Evolutionary conservation across 2,888 invertebrate species (phyloP), one percentile per base, ranked within the genome.

Genomic region (Macrophya annulata): DNA sequence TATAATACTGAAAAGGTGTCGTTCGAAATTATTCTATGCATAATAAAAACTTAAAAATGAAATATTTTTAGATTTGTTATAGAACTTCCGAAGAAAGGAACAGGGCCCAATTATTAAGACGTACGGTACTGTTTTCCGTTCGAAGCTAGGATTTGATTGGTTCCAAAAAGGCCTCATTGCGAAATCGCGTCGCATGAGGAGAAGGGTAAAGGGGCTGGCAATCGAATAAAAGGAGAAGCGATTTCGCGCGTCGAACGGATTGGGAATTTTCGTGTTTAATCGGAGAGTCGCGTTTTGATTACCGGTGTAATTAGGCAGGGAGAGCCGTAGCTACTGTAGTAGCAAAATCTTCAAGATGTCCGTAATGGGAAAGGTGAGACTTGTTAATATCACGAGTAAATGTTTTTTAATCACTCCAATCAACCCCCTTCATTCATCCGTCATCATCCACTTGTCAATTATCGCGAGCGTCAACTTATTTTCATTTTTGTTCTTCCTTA

Each of bases 341-440:
- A 48, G 83, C 48, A 45, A 51, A 83, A 83, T 83, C 83, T 65
- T 86, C 90, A 89, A 90, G 84, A 93, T 93, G 93, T 93, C 93
- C 89, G 93, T 93, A 85, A 93, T 93, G 92, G 93, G 93, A 87
- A 93, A 93, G 92, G 93, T 93, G 86, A 92, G 91, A 55, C 48
- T 40, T 25, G 83, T 68, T 43, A 77, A 45, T 81, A 43, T 25
- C 45, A 59, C 71, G 71, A 59, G 71, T 59, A n/a, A 85, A 83
- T 51, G 43, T 77, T 72, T 85, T 17, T 55, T 62, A 68, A 68
- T 71, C 51, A 25, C 68, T 48, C 51, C 76, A 77, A 86, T 85
- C 85, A 88, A 88, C 87, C 87, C 88, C 88, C 85, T 87, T 86
- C 85, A 85, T 84, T 86, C 86, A 85, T 55, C 55, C 51, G 48